Evolutionary conservation across 2,888 invertebrate species (phyloP), one percentile per base, ranked within the genome.

Genomic region (Hirtodrosophila cameraria): DNA sequence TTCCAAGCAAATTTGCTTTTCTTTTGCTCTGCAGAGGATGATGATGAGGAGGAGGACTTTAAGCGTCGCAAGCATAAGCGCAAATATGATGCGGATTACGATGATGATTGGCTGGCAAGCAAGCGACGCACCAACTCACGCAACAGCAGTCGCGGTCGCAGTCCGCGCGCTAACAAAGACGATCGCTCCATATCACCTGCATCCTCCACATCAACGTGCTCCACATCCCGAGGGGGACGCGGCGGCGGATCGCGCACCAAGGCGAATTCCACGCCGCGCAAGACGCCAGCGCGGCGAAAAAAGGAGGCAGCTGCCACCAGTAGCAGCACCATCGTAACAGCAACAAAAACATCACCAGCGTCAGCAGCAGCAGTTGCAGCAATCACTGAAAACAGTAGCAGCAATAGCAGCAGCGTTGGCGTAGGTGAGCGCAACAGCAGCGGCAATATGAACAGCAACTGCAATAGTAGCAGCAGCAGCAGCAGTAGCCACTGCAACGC

Each of bases 71-170:
- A 84, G 57, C 87, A 88, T 52, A 89, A 89, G 83, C 88, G 90
- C 53, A 89, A 86, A 73, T 88, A 86, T 41, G 90, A 90, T 64
- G 88, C 90, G 41, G 91, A 91, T 63, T 90, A 90, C 65, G 91
- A 91, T 75, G 91, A 91, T 65, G 91, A 91, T 77, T 91, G 91
- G 91, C 84, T 87, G 64, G 85, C 85, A 12, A 89, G 86, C 60
- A 88, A 88, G 66, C 82, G 87, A 4, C 87, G 88, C 42, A 78
- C 82, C 7, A 85, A 65, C 63, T 88, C 89, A 31, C 85, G 89
- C 9, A 88, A 88, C 27, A 88, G 81, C 69, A 86, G 78, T 55
- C 89, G 88, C 20, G 90, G 88, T 36, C 88, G 90, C 54, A 88
- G 82, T 78, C 71, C 88, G 41, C 87, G 88, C 13, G 77, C 74